Evolutionary conservation across 2,113 vertebrate genomes (phyloP), one percentile per base, ranked within the genome.

Genomic region (Canis aureus): DNA sequence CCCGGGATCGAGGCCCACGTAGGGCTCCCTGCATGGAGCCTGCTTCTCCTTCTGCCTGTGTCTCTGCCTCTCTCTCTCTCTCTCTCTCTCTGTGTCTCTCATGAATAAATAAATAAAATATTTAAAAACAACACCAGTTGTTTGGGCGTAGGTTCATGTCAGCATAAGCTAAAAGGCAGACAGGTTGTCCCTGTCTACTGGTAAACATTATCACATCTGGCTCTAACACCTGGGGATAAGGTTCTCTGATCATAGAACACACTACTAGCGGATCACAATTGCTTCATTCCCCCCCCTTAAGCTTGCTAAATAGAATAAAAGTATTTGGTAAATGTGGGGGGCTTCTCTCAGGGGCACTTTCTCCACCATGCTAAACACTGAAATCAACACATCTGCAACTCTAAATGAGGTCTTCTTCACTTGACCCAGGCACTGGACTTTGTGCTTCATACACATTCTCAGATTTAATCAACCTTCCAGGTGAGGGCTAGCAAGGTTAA

Each of bases 301-400:
- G 15, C 11, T 86, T 22, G 25, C 19, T 76, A 80, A 64, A 25
- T 32, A 95, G 51, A 90, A 43, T 73, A 88, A 91, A 97, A 84
- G 13, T 23, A 5, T 4, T 27, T 10, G 43, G 23, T 49, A 87
- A 29, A 11, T 51, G 11, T 88, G 35, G 57, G 62, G 64, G 19
- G 71, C 12, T 74, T 32, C 57, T 64, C 66, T 82, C 23, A 32
- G 29, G 11, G 11, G 4, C 8, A 32, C 23, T 66, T 66, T 51
- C 74, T 55, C 29, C 15, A 38, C 23, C 32, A 15, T 38, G 32
- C 17, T 51, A 62, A 86, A 66, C 74, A 71, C 11, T 82, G 8
- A n/a, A 66, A 84, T 38, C 43, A 20, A 19, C n/a, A 25, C 15
- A 32, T 51, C 51, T 95, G n/a, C 38, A 85, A 69, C 19, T 91